phyloP scores from a whole-genome alignment of 37 sponge, comb jelly and placozoan species.

The Bolinopsis microptera region DNA sequence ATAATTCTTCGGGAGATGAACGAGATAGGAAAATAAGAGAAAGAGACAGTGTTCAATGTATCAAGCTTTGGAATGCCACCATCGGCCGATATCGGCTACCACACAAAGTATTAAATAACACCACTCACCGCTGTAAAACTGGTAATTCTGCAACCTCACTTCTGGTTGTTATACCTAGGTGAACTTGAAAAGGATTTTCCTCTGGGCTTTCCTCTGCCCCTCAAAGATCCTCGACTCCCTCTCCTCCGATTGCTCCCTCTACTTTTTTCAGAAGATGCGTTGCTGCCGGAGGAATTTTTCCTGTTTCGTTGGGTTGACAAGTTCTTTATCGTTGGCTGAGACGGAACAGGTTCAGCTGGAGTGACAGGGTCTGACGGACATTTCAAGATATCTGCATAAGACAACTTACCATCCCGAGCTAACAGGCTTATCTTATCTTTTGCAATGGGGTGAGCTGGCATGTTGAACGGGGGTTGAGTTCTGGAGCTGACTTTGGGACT shows the following conservation, averaged over 20 bases:
- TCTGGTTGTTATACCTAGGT: too few species aligned
- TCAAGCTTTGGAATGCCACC: too few species aligned
- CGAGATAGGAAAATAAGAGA: too few species aligned
- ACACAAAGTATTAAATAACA: too few species aligned
- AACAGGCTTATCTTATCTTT: not conserved
- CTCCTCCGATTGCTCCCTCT: not conserved
- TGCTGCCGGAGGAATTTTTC: constrained; percentile 37
- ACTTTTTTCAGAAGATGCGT: not conserved
- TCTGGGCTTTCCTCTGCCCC: not conserved
- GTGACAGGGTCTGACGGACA: not conserved
- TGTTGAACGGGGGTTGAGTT: too few species aligned
- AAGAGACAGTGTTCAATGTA: too few species aligned
- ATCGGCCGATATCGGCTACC: too few species aligned
- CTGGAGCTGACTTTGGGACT: not conserved
- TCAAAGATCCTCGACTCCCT: not conserved
- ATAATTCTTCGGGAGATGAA: too few species aligned
- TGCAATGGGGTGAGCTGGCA: too few species aligned
- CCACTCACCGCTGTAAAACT: too few species aligned
- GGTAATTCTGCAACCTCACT: too few species aligned
- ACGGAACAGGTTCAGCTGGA: not conserved
- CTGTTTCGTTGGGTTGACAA: not conserved
- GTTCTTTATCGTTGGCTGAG: not conserved
- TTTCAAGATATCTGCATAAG: constrained; percentile 12
- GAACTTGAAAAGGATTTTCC: not conserved
- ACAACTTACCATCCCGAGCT: not conserved